Conservation (phyloP, 2,888 invertebrate genomes). For the Apamea epomidion region DNA sequence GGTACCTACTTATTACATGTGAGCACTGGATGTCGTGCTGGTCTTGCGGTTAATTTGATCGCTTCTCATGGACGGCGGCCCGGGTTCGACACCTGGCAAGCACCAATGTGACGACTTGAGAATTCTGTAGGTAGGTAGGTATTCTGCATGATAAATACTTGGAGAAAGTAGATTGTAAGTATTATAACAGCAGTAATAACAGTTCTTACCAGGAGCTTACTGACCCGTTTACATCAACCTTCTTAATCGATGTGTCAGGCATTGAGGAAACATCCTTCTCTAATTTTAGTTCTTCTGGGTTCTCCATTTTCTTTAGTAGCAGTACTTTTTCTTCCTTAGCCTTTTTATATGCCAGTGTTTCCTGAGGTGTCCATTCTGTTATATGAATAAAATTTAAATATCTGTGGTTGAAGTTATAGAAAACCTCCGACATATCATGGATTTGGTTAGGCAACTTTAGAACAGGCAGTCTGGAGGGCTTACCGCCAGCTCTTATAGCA, state of each 20-base stretch:
- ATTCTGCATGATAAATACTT: slow-evolving; percentile 14
- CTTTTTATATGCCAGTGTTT: slow-evolving; percentile 81
- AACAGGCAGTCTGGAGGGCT: not conserved
- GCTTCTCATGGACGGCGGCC: slow-evolving; percentile 4
- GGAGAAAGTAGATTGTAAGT: not conserved
- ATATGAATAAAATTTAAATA: slow-evolving; percentile 34
- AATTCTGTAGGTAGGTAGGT: slow-evolving; percentile 25
- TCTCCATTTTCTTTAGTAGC: slow-evolving; percentile 72
- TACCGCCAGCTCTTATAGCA: too few species aligned
- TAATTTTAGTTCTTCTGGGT: slow-evolving; percentile 54
- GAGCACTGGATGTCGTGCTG: slow-evolving; percentile 6
- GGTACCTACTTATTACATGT: slow-evolving; percentile 9
- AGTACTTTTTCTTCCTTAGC: slow-evolving; percentile 81
- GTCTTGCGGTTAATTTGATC: not conserved
- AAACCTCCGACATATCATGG: not conserved
- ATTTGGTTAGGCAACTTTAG: not conserved
- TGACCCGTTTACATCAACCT: slow-evolving; percentile 73
- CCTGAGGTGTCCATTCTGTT: slow-evolving; percentile 86
- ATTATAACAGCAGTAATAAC: slow-evolving; percentile 4
- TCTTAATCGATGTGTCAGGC: slow-evolving; percentile 76
- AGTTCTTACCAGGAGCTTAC: slow-evolving; percentile 74
- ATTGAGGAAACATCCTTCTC: slow-evolving; percentile 67
- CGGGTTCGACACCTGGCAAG: slow-evolving; percentile 14
- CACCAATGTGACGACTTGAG: slow-evolving; percentile 29
- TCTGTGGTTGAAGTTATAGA: not conserved